Evolutionary conservation across 2,888 invertebrate genomes (phyloP), one percentile per base, ranked within the genome.

Genomic region (Campopleginae sp.): DNA sequence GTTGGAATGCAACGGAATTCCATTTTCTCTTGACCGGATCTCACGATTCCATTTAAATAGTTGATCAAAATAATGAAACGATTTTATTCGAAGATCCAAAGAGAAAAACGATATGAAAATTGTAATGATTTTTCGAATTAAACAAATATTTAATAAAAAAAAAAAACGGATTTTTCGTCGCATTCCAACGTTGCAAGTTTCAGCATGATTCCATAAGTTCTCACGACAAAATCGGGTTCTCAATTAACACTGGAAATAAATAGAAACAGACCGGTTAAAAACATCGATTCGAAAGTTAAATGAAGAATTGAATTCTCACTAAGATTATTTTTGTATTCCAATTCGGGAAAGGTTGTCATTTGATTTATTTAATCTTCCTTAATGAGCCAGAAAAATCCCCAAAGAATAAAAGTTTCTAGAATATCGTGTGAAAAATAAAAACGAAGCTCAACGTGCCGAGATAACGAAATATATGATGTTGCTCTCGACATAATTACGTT

Each of bases 401-500:
- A 27, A 12, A 58, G 12, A 14, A 58, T 58, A 5, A 6, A 58
- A 58, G 58, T 14, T 1, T 58, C 1, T 1, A 58, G 14, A 14
- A 58, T 58, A 14, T 58, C 27, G 14, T 27, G 14, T 1, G 5
- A 14, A 4, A 17, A 48, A 27, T 27, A 27, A 58, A 27, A 27
- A 14, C 14, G 14, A 58, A 58, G 54, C 54, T 58, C 23, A 23
- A 7, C 27, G 23, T n/a, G n/a, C 12, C 4, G 54, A 27, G 27
- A 10, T 19, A 27, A 58, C 23, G 14, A 58, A 27, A 27, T 58
- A 58, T 58, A 58, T 27, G 27, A 58, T 27, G 27, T 58, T 14
- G 27, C 14, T 27, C 58, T 27, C 58, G 58, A 58, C 58, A 58
- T 58, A 58, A 58, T 58, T 58, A 58, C 58, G 27, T 27, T 58